These are phyloP conservation scores for Phylloscopus trochilus DNA, from an alignment of 2,113 vertebrate genomes.

Conservation along the genomic window DNA sequence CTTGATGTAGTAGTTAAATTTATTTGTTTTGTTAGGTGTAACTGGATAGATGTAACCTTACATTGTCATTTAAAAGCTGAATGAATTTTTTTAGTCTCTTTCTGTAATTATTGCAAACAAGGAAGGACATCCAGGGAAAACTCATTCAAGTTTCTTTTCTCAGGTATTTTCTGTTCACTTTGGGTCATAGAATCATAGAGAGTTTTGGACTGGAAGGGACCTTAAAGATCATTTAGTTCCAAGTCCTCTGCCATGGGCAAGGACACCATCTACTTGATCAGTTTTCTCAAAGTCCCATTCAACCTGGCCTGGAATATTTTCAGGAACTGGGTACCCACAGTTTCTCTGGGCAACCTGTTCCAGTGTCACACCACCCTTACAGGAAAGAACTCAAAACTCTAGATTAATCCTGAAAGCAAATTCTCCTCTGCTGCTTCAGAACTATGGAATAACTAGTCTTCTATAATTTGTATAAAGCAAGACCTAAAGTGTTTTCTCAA, in stretches of 20 bases:
- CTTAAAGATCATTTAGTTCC: background rate
- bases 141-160: background rate
- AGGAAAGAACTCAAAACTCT: background rate
- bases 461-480: background rate
- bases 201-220: background rate
- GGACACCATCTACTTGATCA: background rate
- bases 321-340: background rate
- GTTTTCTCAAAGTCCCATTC: background rate
- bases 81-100: background rate
- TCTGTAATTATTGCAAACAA: background rate
- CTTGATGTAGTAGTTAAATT: background rate
- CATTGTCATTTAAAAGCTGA: background rate
- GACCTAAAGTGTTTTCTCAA: background rate
- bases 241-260: fast-evolving
- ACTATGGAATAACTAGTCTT: background rate
- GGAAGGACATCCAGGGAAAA: background rate
- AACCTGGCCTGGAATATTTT: background rate
- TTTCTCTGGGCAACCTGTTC: background rate
- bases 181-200: background rate
- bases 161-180: background rate
- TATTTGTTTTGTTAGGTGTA: background rate
- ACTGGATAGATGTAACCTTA: background rate
- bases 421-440: background rate
- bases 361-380: background rate
- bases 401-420: background rate